Percentiles rank a stretch among this genome's conserved stretches.
Conservation (phyloP, 2,113 vertebrate genomes). For the Urocitellus parryii region DNA sequence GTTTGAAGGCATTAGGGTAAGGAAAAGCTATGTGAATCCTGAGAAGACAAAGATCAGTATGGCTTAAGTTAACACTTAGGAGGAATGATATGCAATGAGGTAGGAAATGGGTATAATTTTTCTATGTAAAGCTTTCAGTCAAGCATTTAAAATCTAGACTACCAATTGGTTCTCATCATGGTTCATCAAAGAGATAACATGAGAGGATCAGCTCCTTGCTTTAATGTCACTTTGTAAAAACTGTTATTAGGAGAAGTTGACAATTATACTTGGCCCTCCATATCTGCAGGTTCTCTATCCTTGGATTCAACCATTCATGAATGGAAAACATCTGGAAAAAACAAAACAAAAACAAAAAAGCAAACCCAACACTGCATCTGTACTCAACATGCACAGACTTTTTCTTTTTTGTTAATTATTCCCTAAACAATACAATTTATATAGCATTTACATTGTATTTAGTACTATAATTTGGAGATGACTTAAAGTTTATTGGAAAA, state of each 20-base stretch:
- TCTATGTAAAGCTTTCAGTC: background rate
- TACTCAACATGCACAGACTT: background rate
- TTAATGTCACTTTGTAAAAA: conserved; percentile 43
- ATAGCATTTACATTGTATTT: background rate
- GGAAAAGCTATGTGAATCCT: background rate
- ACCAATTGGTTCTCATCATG: background rate
- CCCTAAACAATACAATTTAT: background rate
- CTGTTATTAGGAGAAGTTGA: background rate
- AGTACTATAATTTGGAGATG: background rate
- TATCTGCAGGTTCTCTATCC: background rate
- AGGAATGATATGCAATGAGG: background rate
- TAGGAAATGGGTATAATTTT: background rate
- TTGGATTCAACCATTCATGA: background rate
- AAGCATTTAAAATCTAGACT: background rate
- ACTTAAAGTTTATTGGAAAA: background rate
- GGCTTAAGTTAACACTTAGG: background rate
- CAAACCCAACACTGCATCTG: background rate
- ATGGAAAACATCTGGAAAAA: background rate
- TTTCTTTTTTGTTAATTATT: background rate
- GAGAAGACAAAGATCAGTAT: background rate
- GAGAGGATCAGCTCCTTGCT: background rate
- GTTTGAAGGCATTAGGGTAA: background rate
- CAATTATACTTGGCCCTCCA: background rate
- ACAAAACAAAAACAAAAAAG: background rate
- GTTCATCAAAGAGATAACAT: background rate